Conservation (phyloP, 2,888 invertebrate genomes). For the Pecten maximus region DNA sequence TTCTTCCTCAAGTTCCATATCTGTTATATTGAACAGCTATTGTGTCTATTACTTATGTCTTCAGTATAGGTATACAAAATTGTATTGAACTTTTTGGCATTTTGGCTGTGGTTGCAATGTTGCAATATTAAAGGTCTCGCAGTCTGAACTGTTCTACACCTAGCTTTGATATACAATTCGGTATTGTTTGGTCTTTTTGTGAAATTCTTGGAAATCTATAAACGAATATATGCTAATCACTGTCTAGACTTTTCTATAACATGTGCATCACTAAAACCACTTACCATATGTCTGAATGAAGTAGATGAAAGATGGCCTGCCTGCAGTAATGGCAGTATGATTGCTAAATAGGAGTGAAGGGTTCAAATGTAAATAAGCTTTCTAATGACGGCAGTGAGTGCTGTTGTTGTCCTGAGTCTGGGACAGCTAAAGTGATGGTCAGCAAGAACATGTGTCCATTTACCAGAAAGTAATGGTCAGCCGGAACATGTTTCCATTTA, state of each 20-base stretch:
- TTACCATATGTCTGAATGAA: neutral
- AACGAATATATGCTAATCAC: neutral
- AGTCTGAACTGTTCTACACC: too few relatives aligned
- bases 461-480: neutral
- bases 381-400: too few relatives aligned
- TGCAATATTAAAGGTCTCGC: too few relatives aligned
- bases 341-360: neutral
- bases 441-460: neutral
- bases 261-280: neutral
- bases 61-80: too few relatives aligned
- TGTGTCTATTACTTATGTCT: too few relatives aligned
- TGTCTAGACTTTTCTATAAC: neutral
- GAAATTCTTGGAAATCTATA: neutral
- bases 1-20: too few relatives aligned
- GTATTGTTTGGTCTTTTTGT: neutral
- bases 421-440: neutral
- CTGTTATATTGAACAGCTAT: too few relatives aligned
- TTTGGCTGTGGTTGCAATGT: too few relatives aligned
- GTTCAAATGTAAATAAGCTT: slow-evolving; percentile 6
- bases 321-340: neutral
- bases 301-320: neutral
- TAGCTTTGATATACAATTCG: too few relatives aligned
- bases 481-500: neutral
- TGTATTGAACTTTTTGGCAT: too few relatives aligned
- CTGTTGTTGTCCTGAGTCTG: neutral